A percentile compares a stretch with the other conserved stretches of the same genome.
These are phyloP conservation scores for Dinomys branickii DNA, from an alignment of 2,113 vertebrate species.

Conservation along the genomic window DNA sequence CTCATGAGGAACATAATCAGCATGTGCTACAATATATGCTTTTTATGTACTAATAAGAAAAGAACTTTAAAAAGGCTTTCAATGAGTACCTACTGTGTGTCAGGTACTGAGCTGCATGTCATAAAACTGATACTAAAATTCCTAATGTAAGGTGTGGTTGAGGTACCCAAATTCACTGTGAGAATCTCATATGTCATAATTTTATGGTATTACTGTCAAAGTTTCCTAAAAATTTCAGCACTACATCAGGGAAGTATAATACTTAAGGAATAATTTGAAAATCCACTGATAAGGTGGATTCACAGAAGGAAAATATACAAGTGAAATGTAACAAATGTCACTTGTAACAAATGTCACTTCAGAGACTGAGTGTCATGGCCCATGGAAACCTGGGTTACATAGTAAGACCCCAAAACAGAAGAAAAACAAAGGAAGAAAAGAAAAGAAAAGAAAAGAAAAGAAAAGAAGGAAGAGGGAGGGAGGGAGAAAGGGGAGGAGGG, in stretches of 20 bases:
- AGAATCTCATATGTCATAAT: background rate
- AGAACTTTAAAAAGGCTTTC: background rate
- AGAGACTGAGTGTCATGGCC: background rate
- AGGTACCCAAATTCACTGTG: background rate
- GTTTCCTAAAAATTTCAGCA: background rate
- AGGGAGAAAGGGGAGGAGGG: background rate
- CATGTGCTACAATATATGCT: background rate
- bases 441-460: background rate
- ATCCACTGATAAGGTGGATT: background rate
- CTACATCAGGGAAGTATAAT: background rate
- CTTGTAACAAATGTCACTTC: background rate
- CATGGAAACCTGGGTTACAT: background rate
- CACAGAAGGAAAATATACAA: background rate
- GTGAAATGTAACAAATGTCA: background rate
- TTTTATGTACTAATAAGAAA: background rate
- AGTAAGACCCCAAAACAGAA: background rate
- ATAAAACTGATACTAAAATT: background rate
- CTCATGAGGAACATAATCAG: background rate
- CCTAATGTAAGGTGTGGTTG: background rate
- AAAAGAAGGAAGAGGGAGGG: background rate
- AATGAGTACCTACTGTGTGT: background rate
- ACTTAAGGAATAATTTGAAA: conserved; percentile 32
- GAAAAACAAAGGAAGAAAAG: background rate
- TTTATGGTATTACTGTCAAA: background rate
- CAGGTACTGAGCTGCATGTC: background rate